Evolutionary conservation across 2,113 vertebrate species (phyloP).

Genomic region (Chloropsis hardwickii): DNA sequence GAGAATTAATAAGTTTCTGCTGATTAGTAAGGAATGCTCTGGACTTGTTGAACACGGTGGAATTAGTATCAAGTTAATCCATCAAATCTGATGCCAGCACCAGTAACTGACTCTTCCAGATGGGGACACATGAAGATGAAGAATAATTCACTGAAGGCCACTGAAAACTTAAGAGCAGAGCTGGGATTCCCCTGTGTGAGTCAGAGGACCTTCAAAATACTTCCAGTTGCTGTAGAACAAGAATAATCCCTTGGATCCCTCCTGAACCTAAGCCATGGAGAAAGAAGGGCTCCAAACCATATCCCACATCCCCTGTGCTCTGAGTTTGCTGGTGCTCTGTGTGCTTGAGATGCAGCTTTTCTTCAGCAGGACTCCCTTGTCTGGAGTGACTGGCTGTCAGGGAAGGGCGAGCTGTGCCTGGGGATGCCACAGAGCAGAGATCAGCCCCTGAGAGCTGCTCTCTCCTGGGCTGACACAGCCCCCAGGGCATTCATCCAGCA

Average conservation of each 20-base stretch:
- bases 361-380: background rate
- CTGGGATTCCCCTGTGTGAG: background rate
- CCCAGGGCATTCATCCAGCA: accelerated
- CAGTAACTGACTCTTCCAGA: background rate
- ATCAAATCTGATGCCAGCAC: background rate
- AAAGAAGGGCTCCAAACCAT: background rate
- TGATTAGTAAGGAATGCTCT: constrained; percentile 41
- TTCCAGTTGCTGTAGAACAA: background rate
- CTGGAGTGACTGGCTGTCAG: background rate
- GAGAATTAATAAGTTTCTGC: constrained; percentile 50
- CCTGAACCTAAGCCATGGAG: background rate
- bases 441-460: background rate
- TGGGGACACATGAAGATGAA: background rate
- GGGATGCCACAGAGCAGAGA: background rate
- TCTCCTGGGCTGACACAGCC: accelerated
- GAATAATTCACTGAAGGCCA: background rate
- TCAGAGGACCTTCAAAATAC: background rate
- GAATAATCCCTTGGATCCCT: background rate
- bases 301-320: background rate
- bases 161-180: background rate
- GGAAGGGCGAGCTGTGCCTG: background rate
- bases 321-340: background rate
- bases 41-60: background rate
- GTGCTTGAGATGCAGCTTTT: background rate
- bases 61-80: constrained; percentile 34